These are phyloP conservation scores for Notocelia uddmanniana DNA, from an alignment of 2,888 invertebrate species.

Conservation along the genomic window DNA sequence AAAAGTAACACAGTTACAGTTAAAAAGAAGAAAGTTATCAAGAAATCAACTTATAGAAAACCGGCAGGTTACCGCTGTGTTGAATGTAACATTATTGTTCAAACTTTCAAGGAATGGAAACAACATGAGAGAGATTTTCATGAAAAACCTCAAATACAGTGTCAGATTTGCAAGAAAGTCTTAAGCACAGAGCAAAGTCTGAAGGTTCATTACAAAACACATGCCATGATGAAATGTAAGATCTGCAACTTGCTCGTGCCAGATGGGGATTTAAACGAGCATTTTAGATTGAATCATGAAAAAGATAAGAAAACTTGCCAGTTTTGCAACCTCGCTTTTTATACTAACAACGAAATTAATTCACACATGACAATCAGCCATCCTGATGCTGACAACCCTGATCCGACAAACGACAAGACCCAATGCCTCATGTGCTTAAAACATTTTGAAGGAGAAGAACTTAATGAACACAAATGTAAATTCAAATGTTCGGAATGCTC, in stretches of 20 bases:
- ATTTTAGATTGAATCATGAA: constrained; percentile 59
- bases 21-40: constrained; percentile 32
- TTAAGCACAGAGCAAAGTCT: constrained; percentile 63
- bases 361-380: constrained; percentile 62
- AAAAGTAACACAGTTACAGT: constrained; percentile 34
- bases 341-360: constrained; percentile 56
- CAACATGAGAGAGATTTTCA: constrained; percentile 51
- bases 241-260: constrained; percentile 58
- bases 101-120: constrained; percentile 49
- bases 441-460: constrained; percentile 54
- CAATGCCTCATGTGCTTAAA: constrained; percentile 62
- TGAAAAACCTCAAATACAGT: constrained; percentile 56
- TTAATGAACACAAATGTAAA: constrained; percentile 63
- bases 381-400: constrained; percentile 50
- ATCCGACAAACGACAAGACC: constrained; percentile 1
- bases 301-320: constrained; percentile 57
- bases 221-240: constrained; percentile 59
- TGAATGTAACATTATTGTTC: constrained; percentile 41
- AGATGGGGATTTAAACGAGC: constrained; percentile 57
- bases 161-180: constrained; percentile 60
- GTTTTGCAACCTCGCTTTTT: constrained; percentile 63
- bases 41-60: constrained; percentile 32
- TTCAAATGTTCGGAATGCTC: constrained; percentile 63
- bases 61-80: constrained; percentile 40
- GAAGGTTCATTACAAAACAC: constrained; percentile 62